Evolutionary conservation across 1,140 invertebrate genomes (phyloP).

Genomic region (Drosophila auraria): DNA sequence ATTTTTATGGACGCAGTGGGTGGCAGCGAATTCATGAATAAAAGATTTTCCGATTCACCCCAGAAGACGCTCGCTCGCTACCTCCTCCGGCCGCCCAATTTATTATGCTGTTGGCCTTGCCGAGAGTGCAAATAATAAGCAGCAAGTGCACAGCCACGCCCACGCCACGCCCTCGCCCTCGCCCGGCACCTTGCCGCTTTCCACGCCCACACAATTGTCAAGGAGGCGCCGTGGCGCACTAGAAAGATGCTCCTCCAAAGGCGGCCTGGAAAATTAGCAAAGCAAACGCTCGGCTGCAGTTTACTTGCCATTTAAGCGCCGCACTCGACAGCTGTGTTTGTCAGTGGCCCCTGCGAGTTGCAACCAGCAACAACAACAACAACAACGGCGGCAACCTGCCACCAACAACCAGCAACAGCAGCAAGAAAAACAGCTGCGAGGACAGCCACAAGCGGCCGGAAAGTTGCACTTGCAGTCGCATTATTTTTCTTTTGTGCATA

Average conservation of each 20-base stretch:
- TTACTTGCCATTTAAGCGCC: conserved; percentile 80
- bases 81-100: conserved; percentile 51
- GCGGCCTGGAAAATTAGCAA: conserved; percentile 73
- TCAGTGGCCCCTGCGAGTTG: conserved; percentile 51
- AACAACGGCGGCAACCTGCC: conserved; percentile 12
- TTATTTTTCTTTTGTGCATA: conserved; percentile 40
- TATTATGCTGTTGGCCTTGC: conserved; percentile 79
- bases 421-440: conserved; percentile 10
- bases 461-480: conserved; percentile 55
- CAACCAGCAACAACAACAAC: conserved; percentile 24
- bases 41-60: conserved; percentile 68
- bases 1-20: conserved; percentile 63
- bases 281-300: conserved; percentile 78
- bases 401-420: conserved; percentile 7
- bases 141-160: conserved; percentile 78
- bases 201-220: conserved; percentile 72
- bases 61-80: conserved; percentile 4
- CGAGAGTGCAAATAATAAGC: conserved; percentile 80
- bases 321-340: conserved; percentile 79
- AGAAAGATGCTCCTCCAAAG: conserved; percentile 20
- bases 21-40: conserved; percentile 71
- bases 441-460: conserved; percentile 29
- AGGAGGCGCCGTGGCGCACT: background rate
- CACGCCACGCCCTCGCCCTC: conserved; percentile 21
- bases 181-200: conserved; percentile 47